Percentiles rank a stretch among this genome's conserved stretches.
Evolutionary conservation across 2,797 vertebrate genomes (phyloP).

Genomic region (Iguana delicatissima): DNA sequence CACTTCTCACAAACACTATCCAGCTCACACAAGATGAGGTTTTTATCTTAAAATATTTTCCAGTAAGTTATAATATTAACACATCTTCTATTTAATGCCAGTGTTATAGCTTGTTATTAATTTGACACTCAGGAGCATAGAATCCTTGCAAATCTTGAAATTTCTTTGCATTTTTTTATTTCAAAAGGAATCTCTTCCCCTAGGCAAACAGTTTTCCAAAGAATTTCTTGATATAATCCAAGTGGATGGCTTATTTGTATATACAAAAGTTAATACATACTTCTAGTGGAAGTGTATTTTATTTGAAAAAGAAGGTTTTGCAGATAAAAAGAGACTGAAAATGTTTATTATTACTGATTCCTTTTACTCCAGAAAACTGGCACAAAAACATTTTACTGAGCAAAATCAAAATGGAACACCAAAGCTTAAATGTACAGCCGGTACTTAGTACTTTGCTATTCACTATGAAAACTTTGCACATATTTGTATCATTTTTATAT

Average conservation of each 20-base stretch:
- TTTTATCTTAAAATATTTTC: neutral
- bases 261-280: neutral
- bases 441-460: neutral
- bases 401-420: neutral
- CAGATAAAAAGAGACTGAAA: neutral
- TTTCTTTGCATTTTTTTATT: neutral
- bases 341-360: neutral
- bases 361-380: neutral
- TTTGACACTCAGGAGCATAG: neutral
- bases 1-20: neutral
- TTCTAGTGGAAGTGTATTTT: neutral
- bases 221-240: neutral
- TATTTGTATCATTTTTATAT: constrained; percentile 9
- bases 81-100: neutral
- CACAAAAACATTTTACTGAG: neutral
- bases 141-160: neutral
- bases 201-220: neutral
- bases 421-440: neutral
- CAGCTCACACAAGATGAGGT: neutral
- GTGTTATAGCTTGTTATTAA: neutral
- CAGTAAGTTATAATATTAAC: neutral
- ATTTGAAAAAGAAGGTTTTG: neutral
- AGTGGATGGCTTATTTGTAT: neutral
- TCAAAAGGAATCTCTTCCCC: neutral
- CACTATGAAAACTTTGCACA: constrained; percentile 4